These are phyloP conservation scores for Halcyon chelicuti DNA, from an alignment of 2,797 vertebrate genomes.

Conservation along the genomic window DNA sequence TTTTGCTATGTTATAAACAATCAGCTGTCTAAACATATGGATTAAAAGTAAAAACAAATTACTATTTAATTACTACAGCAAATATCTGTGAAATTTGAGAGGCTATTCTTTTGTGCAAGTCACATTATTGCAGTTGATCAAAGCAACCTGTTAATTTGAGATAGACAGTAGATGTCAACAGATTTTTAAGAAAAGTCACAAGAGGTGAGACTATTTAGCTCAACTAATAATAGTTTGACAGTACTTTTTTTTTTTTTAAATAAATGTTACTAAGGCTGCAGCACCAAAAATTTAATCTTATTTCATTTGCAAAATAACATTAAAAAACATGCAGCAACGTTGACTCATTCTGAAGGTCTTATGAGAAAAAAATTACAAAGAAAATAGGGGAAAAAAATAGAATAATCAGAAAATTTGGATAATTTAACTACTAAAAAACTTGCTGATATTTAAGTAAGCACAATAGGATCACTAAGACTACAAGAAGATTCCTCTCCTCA, in stretches of 20 bases:
- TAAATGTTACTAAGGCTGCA: not conserved
- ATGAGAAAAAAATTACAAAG: not conserved
- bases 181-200: not conserved
- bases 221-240: not conserved
- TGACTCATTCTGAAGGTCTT: not conserved
- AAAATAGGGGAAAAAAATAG: not conserved
- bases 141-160: constrained; percentile 21
- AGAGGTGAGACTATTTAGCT: not conserved
- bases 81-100: constrained; percentile 47
- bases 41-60: constrained; percentile 60
- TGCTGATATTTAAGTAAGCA: not conserved
- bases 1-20: constrained; percentile 45
- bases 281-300: not conserved
- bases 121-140: not conserved
- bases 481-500: not conserved
- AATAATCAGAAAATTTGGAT: not conserved
- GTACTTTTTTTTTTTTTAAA: not conserved
- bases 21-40: constrained; percentile 52
- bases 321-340: not conserved
- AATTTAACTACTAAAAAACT: too few species aligned
- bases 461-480: not conserved
- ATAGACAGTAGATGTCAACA: constrained; percentile 13
- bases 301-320: not conserved
- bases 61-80: constrained; percentile 51
- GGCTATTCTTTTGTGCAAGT: constrained; percentile 28